These are phyloP conservation scores for Scaptomyza parva DNA, from an alignment of 2,888 invertebrate genomes.

Conservation along the genomic window DNA sequence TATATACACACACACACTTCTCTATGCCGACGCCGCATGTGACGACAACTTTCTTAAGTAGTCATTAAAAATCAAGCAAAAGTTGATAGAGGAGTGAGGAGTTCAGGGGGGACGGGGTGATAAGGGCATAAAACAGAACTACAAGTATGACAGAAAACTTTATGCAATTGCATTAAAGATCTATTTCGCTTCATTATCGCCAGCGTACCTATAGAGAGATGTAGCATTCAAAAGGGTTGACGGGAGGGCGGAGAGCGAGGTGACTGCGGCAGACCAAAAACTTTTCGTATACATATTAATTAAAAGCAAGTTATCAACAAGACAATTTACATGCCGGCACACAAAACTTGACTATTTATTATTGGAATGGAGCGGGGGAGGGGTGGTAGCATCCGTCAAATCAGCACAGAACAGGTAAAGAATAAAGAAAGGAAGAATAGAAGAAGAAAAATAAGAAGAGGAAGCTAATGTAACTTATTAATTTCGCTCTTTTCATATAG, in stretches of 20 bases:
- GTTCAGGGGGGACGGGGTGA: neutral
- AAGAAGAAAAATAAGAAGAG: constrained; percentile 3
- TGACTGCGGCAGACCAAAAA: constrained; percentile 33
- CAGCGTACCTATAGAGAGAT: neutral
- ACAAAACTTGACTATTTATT: constrained; percentile 30
- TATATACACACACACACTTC: neutral
- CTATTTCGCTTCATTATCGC: constrained; percentile 64
- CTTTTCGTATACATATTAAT: constrained; percentile 72
- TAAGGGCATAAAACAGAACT: constrained; percentile 16
- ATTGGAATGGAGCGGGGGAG: constrained; percentile 16
- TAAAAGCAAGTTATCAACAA: constrained; percentile 61
- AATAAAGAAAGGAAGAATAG: constrained; percentile 14
- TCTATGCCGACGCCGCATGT: neutral
- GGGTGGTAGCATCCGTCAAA: constrained; percentile 40
- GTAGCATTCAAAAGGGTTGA: neutral
- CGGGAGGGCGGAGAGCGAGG: neutral
- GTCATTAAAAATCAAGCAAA: constrained; percentile 70
- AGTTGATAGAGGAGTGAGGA: constrained; percentile 24
- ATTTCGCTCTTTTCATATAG: constrained; percentile 47
- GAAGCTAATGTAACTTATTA: constrained; percentile 54
- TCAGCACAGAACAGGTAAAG: constrained; percentile 56
- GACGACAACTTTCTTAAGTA: constrained; percentile 49
- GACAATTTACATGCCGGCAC: constrained; percentile 30
- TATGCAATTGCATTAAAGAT: constrained; percentile 71
- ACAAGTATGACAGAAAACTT: constrained; percentile 36